phyloP scores from a whole-genome alignment of 2,113 vertebrate species.

The Upupa epops region DNA sequence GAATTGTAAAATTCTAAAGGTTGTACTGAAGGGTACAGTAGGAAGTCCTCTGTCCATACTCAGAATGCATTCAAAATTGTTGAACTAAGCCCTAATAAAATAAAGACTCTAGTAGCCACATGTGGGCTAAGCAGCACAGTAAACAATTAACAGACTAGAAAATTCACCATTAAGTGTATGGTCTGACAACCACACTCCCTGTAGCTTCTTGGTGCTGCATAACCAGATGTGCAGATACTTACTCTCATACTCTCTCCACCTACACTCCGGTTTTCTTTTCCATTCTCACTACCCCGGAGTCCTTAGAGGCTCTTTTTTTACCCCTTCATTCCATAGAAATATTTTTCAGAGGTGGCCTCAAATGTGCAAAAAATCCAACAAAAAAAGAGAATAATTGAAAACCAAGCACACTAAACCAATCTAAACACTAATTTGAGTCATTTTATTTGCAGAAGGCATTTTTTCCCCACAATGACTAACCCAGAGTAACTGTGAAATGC shows the following conservation, averaged over 20 bases:
- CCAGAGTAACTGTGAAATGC: background rate
- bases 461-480: background rate
- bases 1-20: background rate
- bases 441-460: background rate
- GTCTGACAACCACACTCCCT: background rate
- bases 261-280: background rate
- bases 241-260: background rate
- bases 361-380: background rate
- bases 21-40: background rate
- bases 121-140: background rate
- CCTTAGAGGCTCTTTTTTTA: background rate
- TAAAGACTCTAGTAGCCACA: background rate
- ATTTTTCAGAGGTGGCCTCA: background rate
- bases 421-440: background rate
- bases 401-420: background rate
- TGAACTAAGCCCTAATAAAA: background rate
- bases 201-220: background rate
- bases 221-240: background rate
- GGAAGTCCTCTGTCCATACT: background rate
- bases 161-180: background rate
- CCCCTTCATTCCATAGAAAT: background rate
- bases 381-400: background rate
- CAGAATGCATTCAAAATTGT: background rate
- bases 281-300: background rate
- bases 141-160: background rate